Conservation (phyloP, 2,797 vertebrate species). For the Esox masquinongy region DNA sequence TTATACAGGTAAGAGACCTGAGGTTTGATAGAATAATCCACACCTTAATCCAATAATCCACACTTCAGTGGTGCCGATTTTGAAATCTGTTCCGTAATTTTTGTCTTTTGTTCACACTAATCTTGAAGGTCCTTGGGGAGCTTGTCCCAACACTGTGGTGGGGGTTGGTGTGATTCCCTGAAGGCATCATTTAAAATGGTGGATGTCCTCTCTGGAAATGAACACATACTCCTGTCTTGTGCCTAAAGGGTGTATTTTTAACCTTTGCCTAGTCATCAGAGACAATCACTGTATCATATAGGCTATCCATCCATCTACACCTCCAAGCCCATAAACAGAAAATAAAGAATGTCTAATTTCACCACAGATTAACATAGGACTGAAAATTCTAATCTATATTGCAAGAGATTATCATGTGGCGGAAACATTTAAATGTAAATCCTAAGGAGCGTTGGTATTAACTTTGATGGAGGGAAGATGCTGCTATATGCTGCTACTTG, state of each 20-base stretch:
- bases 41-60: slow-evolving; percentile 19
- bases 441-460: neutral
- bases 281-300: neutral
- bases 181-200: slow-evolving; percentile 75
- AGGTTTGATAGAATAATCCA: slow-evolving; percentile 42
- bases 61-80: slow-evolving; percentile 50
- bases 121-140: slow-evolving; percentile 54
- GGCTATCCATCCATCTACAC: neutral
- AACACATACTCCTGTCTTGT: neutral
- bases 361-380: neutral
- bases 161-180: slow-evolving; percentile 57
- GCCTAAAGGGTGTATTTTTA: neutral
- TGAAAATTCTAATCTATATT: neutral
- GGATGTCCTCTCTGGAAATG: slow-evolving; percentile 64
- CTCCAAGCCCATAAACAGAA: neutral
- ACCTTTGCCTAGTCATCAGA: neutral
- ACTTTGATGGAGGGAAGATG: slow-evolving; percentile 16
- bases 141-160: slow-evolving; percentile 60
- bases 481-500: slow-evolving; percentile 57
- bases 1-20: slow-evolving; percentile 71
- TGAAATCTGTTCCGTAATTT: slow-evolving; percentile 48
- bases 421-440: neutral
- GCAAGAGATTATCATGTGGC: neutral
- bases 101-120: slow-evolving; percentile 43
- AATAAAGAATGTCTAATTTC: neutral